These are phyloP conservation scores for Rhaphigaster nebulosa DNA, from an alignment of 2,888 invertebrate genomes.

Conservation along the genomic window DNA sequence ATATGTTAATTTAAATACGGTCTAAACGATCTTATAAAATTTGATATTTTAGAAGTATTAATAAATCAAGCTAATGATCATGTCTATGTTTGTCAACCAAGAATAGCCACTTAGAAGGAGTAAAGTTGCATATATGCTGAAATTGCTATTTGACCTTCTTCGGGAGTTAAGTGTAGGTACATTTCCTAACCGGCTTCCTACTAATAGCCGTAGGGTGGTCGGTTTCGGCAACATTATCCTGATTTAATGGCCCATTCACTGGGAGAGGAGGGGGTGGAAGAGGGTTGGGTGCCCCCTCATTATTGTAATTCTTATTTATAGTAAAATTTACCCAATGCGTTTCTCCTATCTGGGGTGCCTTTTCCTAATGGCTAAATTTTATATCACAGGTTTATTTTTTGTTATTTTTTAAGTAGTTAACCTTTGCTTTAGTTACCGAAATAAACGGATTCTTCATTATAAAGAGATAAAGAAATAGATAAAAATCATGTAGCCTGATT, in stretches of 20 bases:
- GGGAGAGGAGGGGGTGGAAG: neutral
- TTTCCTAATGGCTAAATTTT: neutral
- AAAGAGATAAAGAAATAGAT: too few species aligned
- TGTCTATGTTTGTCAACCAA: neutral
- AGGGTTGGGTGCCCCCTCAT: neutral
- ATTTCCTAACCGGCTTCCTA: neutral
- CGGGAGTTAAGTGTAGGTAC: neutral
- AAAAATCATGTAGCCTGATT: too few species aligned
- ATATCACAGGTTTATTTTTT: neutral
- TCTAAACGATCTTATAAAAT: too few species aligned
- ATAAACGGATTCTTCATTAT: too few species aligned
- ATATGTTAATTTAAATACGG: too few species aligned
- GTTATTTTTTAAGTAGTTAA: neutral
- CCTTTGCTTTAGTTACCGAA: too few species aligned
- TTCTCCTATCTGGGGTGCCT: neutral
- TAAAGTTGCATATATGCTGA: neutral
- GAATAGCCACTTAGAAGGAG: neutral
- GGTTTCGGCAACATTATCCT: slow-evolving; percentile 40
- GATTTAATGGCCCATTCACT: slow-evolving; percentile 52
- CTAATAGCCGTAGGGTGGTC: neutral
- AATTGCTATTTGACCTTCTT: neutral
- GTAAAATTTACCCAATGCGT: neutral
- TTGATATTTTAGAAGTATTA: too few species aligned
- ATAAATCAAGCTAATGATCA: neutral
- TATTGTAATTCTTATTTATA: slow-evolving; percentile 57